Percentiles rank a stretch among this genome's conserved stretches.
phyloP scores from a whole-genome alignment of 23 tunicate genomes.

The Styela plicata region DNA sequence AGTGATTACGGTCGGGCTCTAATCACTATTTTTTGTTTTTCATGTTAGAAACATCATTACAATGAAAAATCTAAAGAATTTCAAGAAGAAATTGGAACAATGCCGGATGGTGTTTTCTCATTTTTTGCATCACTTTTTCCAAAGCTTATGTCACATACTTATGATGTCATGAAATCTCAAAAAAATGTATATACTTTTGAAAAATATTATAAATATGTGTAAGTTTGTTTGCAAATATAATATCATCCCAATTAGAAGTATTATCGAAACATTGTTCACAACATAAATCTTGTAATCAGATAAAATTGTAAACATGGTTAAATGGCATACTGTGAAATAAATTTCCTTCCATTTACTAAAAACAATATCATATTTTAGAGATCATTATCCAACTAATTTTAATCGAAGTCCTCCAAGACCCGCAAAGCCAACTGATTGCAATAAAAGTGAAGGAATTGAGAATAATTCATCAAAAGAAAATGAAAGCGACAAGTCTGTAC shows the following conservation, averaged over 20 bases:
- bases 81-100: background rate
- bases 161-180: background rate
- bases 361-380: background rate
- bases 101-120: slow-evolving; percentile 7
- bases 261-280: no score
- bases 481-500: no score
- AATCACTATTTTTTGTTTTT: no score
- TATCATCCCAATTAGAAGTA: no score
- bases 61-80: slow-evolving; percentile 17
- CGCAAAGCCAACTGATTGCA: no score
- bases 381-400: no score
- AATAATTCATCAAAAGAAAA: no score
- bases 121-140: slow-evolving; percentile 19
- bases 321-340: background rate
- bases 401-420: background rate
- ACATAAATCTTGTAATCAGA: no score
- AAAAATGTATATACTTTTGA: background rate
- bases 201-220: background rate
- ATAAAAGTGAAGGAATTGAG: no score
- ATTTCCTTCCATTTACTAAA: background rate
- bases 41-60: slow-evolving; percentile 35
- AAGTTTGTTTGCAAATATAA: no score
- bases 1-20: no score
- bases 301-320: background rate
- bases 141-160: slow-evolving; percentile 3